Percentiles rank a stretch among this genome's conserved stretches.
These are phyloP conservation scores for Oreortyx pictus DNA, from an alignment of 2,797 vertebrate species.

Conservation along the genomic window DNA sequence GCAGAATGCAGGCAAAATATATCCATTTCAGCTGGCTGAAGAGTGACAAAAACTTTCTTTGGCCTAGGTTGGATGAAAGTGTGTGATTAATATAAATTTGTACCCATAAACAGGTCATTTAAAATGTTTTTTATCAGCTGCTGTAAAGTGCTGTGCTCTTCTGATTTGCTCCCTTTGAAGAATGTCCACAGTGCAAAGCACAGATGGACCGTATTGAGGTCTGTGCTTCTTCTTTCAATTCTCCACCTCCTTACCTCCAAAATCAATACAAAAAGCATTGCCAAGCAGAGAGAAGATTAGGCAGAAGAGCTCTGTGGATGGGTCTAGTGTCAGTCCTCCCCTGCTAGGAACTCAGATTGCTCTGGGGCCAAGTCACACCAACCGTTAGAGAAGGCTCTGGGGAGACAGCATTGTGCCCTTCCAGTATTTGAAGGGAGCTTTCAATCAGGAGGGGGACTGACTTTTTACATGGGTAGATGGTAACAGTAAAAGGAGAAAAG, in stretches of 20 bases:
- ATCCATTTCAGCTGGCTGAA: neutral
- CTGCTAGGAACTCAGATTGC: neutral
- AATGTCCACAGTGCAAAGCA: neutral
- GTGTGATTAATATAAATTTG: neutral
- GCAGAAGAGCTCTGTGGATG: neutral
- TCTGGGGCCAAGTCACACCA: neutral
- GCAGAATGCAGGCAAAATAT: neutral
- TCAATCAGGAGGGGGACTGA: too few relatives aligned
- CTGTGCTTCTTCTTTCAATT: neutral
- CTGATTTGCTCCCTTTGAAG: neutral
- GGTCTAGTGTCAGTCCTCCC: neutral
- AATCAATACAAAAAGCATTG: neutral
- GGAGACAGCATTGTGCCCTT: too few relatives aligned
- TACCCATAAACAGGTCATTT: neutral
- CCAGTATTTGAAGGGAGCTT: too few relatives aligned
- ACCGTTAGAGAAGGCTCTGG: too few relatives aligned
- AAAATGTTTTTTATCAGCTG: neutral
- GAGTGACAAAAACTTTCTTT: neutral
- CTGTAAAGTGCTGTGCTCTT: neutral
- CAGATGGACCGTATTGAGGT: neutral
- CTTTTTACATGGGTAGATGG: too few relatives aligned
- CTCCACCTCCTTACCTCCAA: neutral
- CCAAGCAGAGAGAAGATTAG: neutral
- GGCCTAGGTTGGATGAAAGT: neutral
- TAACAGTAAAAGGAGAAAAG: too few relatives aligned